Base-by-base conservation (phyloP, 2,888 invertebrate species). In the Galeruca laticollis region DNA sequence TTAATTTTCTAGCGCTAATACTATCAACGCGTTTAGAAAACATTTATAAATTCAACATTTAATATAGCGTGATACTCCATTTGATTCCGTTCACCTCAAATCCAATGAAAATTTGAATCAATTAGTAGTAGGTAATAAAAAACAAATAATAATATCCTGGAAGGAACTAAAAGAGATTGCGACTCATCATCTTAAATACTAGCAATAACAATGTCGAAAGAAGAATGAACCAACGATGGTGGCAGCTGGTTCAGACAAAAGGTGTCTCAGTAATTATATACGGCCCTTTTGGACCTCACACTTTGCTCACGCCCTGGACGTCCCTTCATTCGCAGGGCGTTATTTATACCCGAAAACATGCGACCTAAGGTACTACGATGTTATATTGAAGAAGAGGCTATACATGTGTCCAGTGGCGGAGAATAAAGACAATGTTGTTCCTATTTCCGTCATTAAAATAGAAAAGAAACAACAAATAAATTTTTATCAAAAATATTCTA, bases 251-350 rank as follows among this genome's bases (percentile, higher is more conserved):
- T 72, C 78, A 76, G 75, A 82, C 82, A 81, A 84, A 84, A 84
- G 84, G 83, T 85, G 85, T 83, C 82, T 82, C 78, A 78, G 78
- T 84, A 84, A 85, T 85, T 85, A 85, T 82, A 82, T 76, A 81
- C 82, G 82, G 83, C 81, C 82, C 82, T 81, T 26, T 80, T 77
- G 75, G 84, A 84, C 84, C 85, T 82, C 85, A 85, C 84, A 84
- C 82, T 82, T 80, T 72, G 84, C 81, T 85, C 84, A 84, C 85
- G 85, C 85, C 85, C 82, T 79, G 80, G 74, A 75, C 81, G 77
- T 80, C 82, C 81, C 83, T 83, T 79, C 82, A 79, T 81, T 81
- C 81, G 80, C 79, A 79, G 83, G 82, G 82, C 81, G 81, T 83
- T 82, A 83, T 83, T 84, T 83, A 83, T 82, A 78, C 78, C 76